These are phyloP conservation scores for Drosophila testacea DNA, from an alignment of 2,888 invertebrate genomes.

Conservation along the genomic window DNA sequence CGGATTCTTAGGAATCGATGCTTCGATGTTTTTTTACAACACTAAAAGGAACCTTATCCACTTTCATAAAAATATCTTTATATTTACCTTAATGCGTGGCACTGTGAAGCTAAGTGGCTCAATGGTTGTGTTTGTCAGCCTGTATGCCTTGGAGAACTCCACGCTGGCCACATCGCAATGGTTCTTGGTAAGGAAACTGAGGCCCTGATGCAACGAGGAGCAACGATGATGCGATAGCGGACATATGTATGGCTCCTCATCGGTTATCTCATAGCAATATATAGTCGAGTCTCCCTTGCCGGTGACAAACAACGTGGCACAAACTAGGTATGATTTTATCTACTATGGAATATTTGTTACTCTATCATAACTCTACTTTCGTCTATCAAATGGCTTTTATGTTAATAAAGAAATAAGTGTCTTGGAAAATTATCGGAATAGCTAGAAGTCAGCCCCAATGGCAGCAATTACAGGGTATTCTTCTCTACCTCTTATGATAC, in stretches of 20 bases:
- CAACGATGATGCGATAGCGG: slow-evolving; percentile 95
- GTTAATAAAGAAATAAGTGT: too few relatives aligned
- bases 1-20: too few relatives aligned
- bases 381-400: too few relatives aligned
- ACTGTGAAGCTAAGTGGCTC: slow-evolving; percentile 98
- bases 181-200: slow-evolving; percentile 95
- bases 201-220: slow-evolving; percentile 93
- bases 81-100: slow-evolving; percentile 94
- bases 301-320: slow-evolving; percentile 95
- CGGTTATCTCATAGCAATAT: slow-evolving; percentile 96
- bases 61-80: background rate
- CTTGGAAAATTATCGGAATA: too few relatives aligned
- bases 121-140: slow-evolving; percentile 96
- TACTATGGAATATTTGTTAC: too few relatives aligned
- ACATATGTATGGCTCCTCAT: slow-evolving; percentile 94
- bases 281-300: slow-evolving; percentile 98
- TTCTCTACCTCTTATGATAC: too few relatives aligned
- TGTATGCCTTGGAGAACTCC: slow-evolving; percentile 97
- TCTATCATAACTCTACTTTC: too few relatives aligned
- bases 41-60: too few relatives aligned
- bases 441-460: too few relatives aligned
- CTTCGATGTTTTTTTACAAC: too few relatives aligned
- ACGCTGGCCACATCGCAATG: slow-evolving; percentile 94
- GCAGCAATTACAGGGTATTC: too few relatives aligned
- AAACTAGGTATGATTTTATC: too few relatives aligned